Percentiles rank a stretch among this genome's conserved stretches.
phyloP scores from a whole-genome alignment of 1,140 invertebrate species.

The Sarcophaga bullata region DNA sequence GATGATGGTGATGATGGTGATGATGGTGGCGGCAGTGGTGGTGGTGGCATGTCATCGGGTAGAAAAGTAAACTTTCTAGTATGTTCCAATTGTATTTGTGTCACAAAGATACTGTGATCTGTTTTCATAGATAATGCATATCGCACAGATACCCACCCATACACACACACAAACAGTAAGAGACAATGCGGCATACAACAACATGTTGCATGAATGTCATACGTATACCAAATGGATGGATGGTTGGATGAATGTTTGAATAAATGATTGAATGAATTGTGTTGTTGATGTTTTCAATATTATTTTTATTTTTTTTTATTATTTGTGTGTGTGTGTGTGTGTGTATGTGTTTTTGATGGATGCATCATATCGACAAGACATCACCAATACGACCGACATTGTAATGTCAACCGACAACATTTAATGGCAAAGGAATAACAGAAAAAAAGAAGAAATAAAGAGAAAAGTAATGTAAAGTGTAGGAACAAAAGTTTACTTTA shows the following conservation, averaged over 20 bases:
- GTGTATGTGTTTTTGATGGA: neutral
- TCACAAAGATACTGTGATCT: constrained; percentile 63
- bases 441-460: neutral
- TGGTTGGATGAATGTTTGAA: neutral
- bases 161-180: neutral
- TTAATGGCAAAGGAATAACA: neutral
- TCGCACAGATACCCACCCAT: neutral
- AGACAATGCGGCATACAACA: neutral
- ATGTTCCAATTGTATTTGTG: constrained; percentile 62
- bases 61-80: constrained; percentile 60
- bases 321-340: neutral
- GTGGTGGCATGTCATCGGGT: constrained; percentile 45
- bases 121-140: constrained; percentile 26
- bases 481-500: neutral
- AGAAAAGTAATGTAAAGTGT: neutral
- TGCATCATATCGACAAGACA: constrained; percentile 28
- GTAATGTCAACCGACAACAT: neutral
- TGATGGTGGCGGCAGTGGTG: neutral
- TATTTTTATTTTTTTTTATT: neutral
- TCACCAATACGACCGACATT: neutral
- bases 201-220: constrained; percentile 25
- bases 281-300: constrained; percentile 34
- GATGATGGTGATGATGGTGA: neutral
- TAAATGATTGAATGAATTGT: neutral
- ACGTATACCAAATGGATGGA: constrained; percentile 22